Base-by-base conservation (phyloP, 2,797 vertebrate species). In the Naso thynnoides region DNA sequence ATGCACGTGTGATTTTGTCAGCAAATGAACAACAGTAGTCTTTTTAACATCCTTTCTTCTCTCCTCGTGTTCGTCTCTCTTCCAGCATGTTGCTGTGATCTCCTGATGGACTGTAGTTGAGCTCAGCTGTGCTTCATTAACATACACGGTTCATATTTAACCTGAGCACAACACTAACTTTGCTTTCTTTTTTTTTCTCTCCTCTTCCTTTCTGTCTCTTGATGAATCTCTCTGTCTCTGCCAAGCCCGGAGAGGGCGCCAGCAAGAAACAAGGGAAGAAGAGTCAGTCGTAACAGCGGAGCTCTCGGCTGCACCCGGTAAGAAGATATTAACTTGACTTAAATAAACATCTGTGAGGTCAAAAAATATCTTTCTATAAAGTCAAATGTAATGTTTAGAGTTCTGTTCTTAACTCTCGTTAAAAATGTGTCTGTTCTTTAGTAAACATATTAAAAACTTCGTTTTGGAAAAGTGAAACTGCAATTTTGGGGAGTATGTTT, bases 241-340 rank as follows among this genome's bases (percentile, higher is more conserved):
- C 24, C 8, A 53, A 96, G 87, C 92, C 95, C 91, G 95, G 94
- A 91, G 95, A 97, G 78, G 92, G 91, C 69, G 90, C 91, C 83
- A 96, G 94, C 81, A 91, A 95, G 87, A 98, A 96, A 87, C 97
- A 95, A 88, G 95, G 95, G 79, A 97, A 97, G 89, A 99, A 96
- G 89, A 94, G 92, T 92, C 96, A 97, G 65, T 97, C 96, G 0
- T 98, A 97, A 97, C 95, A 85, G 81, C 24, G n/a, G 78, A 72
- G 74, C 71, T 64, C 73, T 75, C 24, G 54, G 18, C 67, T 55
- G 15, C 64, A 73, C 65, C 82, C 84, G 94, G 94, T 95, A 79
- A 67, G 73, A 63, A 1, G 16, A 6, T 23, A 2, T 6, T 4
- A 18, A 15, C 27, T 53, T 19, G 9, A 29, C 6, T 10, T 0